A percentile compares a stretch with the other conserved stretches of the same genome.
phyloP scores from a whole-genome alignment of 2,797 vertebrate species.

The Hemitrygon akajei region DNA sequence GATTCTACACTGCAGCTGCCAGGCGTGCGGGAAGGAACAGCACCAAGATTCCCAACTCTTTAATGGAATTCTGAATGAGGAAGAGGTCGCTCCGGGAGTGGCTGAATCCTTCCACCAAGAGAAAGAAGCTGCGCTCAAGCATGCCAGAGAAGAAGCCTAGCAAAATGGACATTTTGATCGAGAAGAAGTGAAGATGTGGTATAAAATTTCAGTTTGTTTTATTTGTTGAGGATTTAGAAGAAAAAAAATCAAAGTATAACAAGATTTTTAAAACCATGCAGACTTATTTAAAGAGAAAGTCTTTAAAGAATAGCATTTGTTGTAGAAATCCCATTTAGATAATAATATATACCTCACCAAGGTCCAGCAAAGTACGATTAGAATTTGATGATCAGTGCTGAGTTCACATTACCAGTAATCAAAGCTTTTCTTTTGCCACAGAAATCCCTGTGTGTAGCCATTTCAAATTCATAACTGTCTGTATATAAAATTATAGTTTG shows the following conservation, averaged over 20 bases:
- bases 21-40: conserved; percentile 85
- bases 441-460: not conserved
- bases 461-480: conserved; percentile 8
- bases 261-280: not conserved
- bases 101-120: conserved; percentile 49
- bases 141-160: not conserved
- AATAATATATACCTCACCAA: conserved; percentile 30
- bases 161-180: not conserved
- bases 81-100: conserved; percentile 51
- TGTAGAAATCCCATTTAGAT: conserved; percentile 27
- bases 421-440: not conserved
- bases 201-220: conserved; percentile 29
- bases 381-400: conserved; percentile 28
- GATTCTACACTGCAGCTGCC: conserved; percentile 91
- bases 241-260: not conserved
- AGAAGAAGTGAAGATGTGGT: not conserved
- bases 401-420: not conserved
- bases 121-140: conserved; percentile 33
- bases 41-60: conserved; percentile 78
- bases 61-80: conserved; percentile 70
- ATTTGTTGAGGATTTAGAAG: not conserved
- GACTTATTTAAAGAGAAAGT: conserved; percentile 34
- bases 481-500: conserved; percentile 28
- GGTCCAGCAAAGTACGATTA: conserved; percentile 30
- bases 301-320: conserved; percentile 32